Evolutionary conservation across 2,888 invertebrate species (phyloP).

Genomic region (Rhagophthalmus giganteus): DNA sequence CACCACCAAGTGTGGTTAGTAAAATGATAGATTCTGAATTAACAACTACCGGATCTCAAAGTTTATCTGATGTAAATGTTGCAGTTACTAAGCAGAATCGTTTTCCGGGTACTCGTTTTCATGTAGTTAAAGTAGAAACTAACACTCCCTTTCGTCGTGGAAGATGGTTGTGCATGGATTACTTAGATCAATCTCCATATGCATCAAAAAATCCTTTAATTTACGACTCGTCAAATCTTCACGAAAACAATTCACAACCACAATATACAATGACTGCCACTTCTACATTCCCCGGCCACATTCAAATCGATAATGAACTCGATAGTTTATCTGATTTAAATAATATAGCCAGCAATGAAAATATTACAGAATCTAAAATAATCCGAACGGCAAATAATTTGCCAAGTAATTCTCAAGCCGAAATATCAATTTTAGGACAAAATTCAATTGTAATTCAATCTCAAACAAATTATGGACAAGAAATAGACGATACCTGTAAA

Average conservation of each 20-base stretch:
- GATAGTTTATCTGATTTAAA: no score
- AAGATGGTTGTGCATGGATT: slow-evolving; percentile 94
- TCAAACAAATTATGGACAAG: background rate
- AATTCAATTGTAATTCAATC: background rate
- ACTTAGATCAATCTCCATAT: slow-evolving; percentile 69
- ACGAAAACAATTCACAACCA: slow-evolving; percentile 8
- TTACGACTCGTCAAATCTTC: slow-evolving; percentile 14
- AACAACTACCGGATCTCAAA: slow-evolving; percentile 2
- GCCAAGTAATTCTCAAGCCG: background rate
- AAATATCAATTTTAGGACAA: background rate
- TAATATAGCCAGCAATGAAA: no score
- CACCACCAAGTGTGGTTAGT: slow-evolving; percentile 10
- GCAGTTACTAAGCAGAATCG: slow-evolving; percentile 23
- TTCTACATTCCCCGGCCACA: background rate
- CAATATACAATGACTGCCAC: slow-evolving; percentile 23
- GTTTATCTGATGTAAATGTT: slow-evolving; percentile 10
- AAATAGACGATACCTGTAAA: no score
- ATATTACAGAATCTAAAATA: background rate
- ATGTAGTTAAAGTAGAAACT: slow-evolving; percentile 94
- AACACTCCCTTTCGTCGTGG: slow-evolving; percentile 92
- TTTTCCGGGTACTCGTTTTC: slow-evolving; percentile 70
- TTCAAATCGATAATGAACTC: slow-evolving; percentile 4
- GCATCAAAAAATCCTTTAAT: slow-evolving; percentile 18
- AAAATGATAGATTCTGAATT: background rate
- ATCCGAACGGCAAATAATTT: no score